Evolutionary conservation across 2,888 invertebrate species (phyloP).

Genomic region (Timema podura): DNA sequence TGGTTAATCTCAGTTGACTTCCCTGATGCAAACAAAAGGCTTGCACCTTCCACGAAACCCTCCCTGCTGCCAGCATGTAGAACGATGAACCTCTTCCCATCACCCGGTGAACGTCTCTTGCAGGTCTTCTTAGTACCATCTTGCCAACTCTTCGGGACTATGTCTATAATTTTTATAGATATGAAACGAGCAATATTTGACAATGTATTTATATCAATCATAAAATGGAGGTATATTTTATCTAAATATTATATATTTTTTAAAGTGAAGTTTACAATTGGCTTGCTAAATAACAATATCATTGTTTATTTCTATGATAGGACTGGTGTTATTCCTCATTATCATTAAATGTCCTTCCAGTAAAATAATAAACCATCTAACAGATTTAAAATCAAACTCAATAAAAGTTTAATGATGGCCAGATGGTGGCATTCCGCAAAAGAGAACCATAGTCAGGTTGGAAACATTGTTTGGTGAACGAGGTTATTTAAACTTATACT

Average conservation of each 20-base stretch:
- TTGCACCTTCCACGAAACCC: not conserved
- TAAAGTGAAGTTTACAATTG: too few relatives aligned
- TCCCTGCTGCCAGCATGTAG: not conserved
- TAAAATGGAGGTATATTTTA: not conserved
- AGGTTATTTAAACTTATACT: too few relatives aligned
- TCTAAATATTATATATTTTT: not conserved
- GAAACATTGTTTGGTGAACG: too few relatives aligned
- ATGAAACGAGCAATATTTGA: not conserved
- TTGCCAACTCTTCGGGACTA: not conserved
- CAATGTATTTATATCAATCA: not conserved
- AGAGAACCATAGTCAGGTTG: too few relatives aligned
- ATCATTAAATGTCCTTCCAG: too few relatives aligned
- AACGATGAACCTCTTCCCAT: not conserved
- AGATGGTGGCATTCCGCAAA: too few relatives aligned
- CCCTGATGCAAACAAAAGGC: slow-evolving; percentile 1
- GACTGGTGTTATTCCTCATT: too few relatives aligned
- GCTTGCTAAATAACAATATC: not conserved
- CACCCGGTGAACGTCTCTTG: not conserved
- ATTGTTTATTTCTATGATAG: too few relatives aligned
- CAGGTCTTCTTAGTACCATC: not conserved
- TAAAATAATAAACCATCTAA: too few relatives aligned
- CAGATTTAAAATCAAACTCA: too few relatives aligned
- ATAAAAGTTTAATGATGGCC: too few relatives aligned
- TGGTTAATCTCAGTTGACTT: slow-evolving; percentile 4
- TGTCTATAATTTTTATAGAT: not conserved